phyloP scores from a whole-genome alignment of 2,888 invertebrate genomes.

The Torymus tubicola region DNA sequence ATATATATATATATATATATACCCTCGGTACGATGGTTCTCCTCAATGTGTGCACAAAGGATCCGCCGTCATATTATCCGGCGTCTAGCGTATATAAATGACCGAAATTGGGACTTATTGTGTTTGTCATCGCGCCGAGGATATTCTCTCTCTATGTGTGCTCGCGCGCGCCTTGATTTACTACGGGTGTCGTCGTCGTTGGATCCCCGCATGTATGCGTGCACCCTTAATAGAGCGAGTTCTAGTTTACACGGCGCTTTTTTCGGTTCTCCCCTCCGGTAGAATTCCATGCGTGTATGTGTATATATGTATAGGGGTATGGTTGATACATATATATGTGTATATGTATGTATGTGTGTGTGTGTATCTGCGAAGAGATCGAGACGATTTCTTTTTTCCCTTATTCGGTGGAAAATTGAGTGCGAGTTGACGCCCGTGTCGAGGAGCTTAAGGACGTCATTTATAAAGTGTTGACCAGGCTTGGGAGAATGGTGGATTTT shows the following conservation, averaged over 20 bases:
- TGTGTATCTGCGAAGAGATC: not conserved
- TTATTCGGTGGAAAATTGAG: conserved; percentile 14
- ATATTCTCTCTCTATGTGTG: conserved; percentile 57
- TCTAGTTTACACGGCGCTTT: conserved; percentile 4
- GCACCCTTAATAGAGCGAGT: not conserved
- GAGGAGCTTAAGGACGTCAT: not conserved
- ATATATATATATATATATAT: not conserved
- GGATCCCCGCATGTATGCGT: not conserved
- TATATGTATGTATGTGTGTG: too few species aligned
- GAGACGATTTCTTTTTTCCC: not conserved
- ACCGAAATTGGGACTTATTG: conserved; percentile 76
- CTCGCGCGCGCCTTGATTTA: conserved; percentile 64
- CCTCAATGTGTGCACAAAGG: conserved; percentile 73
- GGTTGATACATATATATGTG: too few species aligned
- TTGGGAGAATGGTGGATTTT: too few species aligned
- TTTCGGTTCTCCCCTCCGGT: not conserved
- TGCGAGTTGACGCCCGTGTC: not conserved
- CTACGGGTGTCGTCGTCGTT: conserved; percentile 37
- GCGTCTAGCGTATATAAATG: conserved; percentile 75
- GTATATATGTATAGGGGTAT: too few species aligned
- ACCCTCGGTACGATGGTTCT: not conserved
- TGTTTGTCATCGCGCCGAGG: conserved; percentile 74
- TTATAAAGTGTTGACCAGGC: too few species aligned
- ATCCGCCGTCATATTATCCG: conserved; percentile 74
- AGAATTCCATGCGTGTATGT: too few species aligned